These are phyloP conservation scores for Bergia puertoricense DNA, from an alignment of 92 coral and sea anemone species.

Conservation along the genomic window DNA sequence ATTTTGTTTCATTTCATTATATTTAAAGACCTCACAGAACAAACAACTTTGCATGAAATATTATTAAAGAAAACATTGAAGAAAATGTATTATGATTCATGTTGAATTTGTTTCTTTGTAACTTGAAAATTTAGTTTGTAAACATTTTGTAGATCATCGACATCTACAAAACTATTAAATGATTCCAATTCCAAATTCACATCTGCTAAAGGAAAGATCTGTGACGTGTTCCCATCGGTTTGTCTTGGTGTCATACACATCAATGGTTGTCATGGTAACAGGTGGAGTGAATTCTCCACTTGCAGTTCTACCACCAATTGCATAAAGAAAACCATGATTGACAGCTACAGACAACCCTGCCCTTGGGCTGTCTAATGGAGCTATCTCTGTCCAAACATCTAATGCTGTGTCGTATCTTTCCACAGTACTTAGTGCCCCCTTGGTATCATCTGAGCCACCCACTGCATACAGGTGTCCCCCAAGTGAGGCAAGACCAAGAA, in stretches of 20 bases:
- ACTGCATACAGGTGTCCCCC: conserved; percentile 78
- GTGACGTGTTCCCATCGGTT: conserved; percentile 79
- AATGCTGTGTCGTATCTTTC: conserved; percentile 67
- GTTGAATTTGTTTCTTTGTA: too few relatives aligned
- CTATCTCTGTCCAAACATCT: conserved; percentile 74
- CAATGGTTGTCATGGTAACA: conserved; percentile 76
- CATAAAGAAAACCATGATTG: conserved; percentile 68
- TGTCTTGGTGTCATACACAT: conserved; percentile 70
- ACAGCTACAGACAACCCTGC: conserved; percentile 72
- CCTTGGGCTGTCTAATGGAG: conserved; percentile 70
- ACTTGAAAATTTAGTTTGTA: too few relatives aligned
- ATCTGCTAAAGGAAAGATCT: conserved; percentile 70
- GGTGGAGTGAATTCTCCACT: conserved; percentile 78
- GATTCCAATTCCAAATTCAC: conserved; percentile 84
- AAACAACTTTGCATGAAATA: too few relatives aligned
- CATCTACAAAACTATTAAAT: background rate
- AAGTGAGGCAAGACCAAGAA: conserved; percentile 62
- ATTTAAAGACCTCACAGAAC: too few relatives aligned
- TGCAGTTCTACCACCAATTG: conserved; percentile 81
- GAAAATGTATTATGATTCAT: too few relatives aligned
- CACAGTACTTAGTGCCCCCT: conserved; percentile 69
- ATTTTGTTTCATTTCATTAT: too few relatives aligned
- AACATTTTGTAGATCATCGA: too few relatives aligned
- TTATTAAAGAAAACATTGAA: too few relatives aligned
- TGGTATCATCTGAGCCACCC: conserved; percentile 82